Percentiles rank a stretch among this genome's conserved stretches.
Conservation (phyloP, 2,888 invertebrate genomes). For the Cephus sareptanus region DNA sequence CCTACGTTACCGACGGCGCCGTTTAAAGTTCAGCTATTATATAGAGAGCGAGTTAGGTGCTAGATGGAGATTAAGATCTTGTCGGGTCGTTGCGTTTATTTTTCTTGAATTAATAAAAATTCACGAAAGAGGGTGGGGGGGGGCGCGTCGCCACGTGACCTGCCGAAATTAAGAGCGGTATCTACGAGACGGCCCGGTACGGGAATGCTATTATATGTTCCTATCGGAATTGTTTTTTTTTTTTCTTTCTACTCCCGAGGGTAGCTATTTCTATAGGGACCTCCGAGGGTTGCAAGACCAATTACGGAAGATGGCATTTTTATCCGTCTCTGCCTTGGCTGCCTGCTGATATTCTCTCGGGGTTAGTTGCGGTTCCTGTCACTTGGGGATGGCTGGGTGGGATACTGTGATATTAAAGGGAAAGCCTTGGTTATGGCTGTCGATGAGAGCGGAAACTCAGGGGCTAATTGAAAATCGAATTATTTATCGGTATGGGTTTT, state of each 20-base stretch:
- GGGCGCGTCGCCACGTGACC: background rate
- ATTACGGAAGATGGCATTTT: constrained; percentile 5
- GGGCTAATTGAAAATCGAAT: constrained; percentile 48
- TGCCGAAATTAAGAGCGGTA: background rate
- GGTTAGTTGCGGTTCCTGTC: background rate
- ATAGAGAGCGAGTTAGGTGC: background rate
- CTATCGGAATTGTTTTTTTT: background rate
- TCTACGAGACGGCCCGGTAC: background rate
- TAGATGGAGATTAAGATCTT: background rate
- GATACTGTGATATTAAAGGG: background rate
- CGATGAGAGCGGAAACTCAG: background rate
- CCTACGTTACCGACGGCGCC: background rate
- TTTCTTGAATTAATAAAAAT: background rate
- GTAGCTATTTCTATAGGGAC: background rate
- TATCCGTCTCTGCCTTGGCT: background rate
- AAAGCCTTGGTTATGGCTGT: background rate
- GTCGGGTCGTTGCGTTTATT: background rate
- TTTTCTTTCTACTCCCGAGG: background rate
- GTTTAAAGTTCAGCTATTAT: background rate
- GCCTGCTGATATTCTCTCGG: background rate
- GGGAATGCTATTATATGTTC: background rate
- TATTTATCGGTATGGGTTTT: constrained; percentile 33
- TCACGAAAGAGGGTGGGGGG: too few relatives aligned
- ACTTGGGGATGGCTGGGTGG: background rate
- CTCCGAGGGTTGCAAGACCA: background rate